Percentiles rank a stretch among this genome's conserved stretches.
Conservation (phyloP, 2,113 vertebrate genomes). For the Oreotrochilus melanogaster region DNA sequence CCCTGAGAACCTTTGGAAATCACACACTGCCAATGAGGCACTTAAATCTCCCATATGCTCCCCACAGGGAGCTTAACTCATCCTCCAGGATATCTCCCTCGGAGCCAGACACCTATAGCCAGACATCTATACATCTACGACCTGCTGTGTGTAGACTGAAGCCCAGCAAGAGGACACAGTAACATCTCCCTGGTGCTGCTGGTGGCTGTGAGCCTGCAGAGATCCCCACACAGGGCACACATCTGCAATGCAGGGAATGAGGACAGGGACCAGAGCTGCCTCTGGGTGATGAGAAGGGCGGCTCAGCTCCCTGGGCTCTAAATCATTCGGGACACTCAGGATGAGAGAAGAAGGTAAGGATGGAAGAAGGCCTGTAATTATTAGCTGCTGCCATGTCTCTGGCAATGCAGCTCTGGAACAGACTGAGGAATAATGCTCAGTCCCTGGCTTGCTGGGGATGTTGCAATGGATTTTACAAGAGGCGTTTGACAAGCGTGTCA, state of each 20-base stretch:
- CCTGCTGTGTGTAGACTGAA: background rate
- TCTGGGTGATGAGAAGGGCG: background rate
- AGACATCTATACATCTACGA: background rate
- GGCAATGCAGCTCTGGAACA: background rate
- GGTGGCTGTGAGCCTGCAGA: background rate
- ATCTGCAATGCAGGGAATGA: fast-evolving
- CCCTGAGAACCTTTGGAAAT: background rate
- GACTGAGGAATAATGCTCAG: background rate
- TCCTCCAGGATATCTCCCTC: background rate
- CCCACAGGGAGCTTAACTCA: background rate
- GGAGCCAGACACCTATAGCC: background rate
- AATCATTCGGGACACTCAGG: background rate
- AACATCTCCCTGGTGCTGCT: fast-evolving
- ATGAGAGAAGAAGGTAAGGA: background rate
- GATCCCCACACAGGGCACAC: fast-evolving
- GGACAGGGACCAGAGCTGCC: fast-evolving
- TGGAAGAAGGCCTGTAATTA: background rate
- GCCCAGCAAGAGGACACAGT: background rate
- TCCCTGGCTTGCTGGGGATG: background rate
- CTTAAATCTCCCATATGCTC: background rate
- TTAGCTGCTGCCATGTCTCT: background rate
- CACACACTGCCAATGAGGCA: background rate
- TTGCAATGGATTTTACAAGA: background rate
- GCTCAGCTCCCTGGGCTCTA: background rate
- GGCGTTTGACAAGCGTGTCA: background rate